Base-by-base conservation (phyloP, 2,888 invertebrate genomes). In the Caenorhabditis wallacei region DNA sequence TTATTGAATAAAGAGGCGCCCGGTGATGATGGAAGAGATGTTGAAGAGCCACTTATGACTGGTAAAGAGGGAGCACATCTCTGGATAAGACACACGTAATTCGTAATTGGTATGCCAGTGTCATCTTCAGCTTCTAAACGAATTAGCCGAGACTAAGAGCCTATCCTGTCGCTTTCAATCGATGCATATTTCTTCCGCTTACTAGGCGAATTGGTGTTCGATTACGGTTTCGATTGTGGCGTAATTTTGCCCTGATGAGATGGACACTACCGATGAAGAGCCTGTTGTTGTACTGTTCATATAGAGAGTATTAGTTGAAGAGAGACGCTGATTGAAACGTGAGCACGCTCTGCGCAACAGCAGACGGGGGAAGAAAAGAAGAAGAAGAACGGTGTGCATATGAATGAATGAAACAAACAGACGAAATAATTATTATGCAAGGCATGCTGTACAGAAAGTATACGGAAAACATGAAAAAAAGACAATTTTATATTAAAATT, bases 1-100 rank as follows among this genome's bases (percentile, higher is more conserved):
- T 79, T 72, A 80, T 80, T 68, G 80, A 80, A 80, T 80, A 80
- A 80, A 72, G 72, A 68, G 72, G 80, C 68, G 66, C 76, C 76
- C 68, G 76, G 68, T 76, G 76, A 76, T 76, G 76, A 76, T 76
- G 69, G 76, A 46, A 61, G 51, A 78, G 70, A 24, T 57, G 63
- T 46, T 80, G 80, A 80, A 80, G 80, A 72, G 80, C 40, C 72
- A 66, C 80, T 80, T 80, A 68, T 72, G 80, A 68, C 69, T 76
- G 76, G 75, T 64, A 64, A 56, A 69, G 61, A 63, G 57, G 78
- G 78, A 70, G 70, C 69, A 70, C 63, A 51, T 63, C 63, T 79
- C 78, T 79, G 78, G 70, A 79, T 79, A 56, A 40, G 78, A 79
- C 78, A 70, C 63, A 78, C 78, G 78, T 79, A 71, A 80, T 80